A percentile compares a stretch with the other conserved stretches of the same genome.
phyloP scores from a whole-genome alignment of 2,113 vertebrate genomes.

The Cheirogaleus medius region DNA sequence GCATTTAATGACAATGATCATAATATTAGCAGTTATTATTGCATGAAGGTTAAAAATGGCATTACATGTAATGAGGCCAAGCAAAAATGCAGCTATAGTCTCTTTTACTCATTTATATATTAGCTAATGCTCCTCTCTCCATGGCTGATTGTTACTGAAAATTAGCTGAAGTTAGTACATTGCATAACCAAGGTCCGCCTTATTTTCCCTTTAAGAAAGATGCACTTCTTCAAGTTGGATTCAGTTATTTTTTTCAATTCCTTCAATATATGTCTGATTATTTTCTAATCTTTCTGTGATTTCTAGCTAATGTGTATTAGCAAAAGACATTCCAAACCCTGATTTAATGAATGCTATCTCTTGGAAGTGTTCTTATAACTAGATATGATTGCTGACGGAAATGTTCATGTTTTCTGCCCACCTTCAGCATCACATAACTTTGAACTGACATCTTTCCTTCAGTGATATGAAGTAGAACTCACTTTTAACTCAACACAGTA shows the following conservation, averaged over 20 bases:
- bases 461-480: background rate
- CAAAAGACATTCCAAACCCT: background rate
- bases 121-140: background rate
- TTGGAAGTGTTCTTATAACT: background rate
- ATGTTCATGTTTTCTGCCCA: background rate
- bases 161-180: background rate
- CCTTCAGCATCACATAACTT: background rate
- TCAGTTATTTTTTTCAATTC: background rate
- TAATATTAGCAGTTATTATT: background rate
- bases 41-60: background rate
- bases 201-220: background rate
- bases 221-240: background rate
- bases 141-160: background rate
- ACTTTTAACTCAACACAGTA: background rate
- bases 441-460: background rate
- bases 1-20: background rate
- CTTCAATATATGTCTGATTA: background rate
- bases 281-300: background rate
- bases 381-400: background rate
- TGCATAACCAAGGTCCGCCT: background rate
- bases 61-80: slow-evolving; percentile 8
- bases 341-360: background rate
- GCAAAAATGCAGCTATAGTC: background rate
- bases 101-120: background rate
- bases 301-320: background rate